Base-by-base conservation (phyloP, 2,113 vertebrate species). In the Ochotona princeps region DNA sequence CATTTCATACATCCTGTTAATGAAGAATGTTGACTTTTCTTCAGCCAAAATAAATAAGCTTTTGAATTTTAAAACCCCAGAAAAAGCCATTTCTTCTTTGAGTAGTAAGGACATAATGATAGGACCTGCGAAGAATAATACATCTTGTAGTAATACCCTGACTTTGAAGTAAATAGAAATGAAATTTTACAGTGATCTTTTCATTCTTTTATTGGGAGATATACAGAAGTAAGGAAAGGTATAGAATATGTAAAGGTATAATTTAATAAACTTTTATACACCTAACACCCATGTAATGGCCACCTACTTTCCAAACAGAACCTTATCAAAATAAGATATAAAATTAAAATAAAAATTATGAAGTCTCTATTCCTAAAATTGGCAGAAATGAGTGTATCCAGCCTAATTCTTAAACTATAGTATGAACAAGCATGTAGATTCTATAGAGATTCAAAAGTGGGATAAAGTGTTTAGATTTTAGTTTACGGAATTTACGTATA, bases 21-120 rank as follows among this genome's bases (percentile, higher is more conserved):
- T 83, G 32, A 86, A 67, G 32, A 60, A 82, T 21, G 0, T 38
- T 57, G 44, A 82, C 17, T 60, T 32, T 87, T 72, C 20, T 78
- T 85, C 38, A 92, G 38, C 26, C n/a, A 90, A 85, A 79, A 60
- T 30, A 79, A 93, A 87, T n/a, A 72, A 90, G 30, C 57, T 83
- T 7, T 78, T 54, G n/a, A 72, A 89, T 86, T 38, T 60, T 44
- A 44, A 44, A 44, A 44, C 5, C 38, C 70, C 65, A 88, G 28
- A 65, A 79, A 44, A 79, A 32, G 6, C 92, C 11, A 67, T 89
- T 92, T 81, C 23, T 26, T 88, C 9, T 9, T 26, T 72, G 21
- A 89, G 54, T n/a, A 51, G 26, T 49, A 28, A 47, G 14, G 85
- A 69, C 21, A 44, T 57, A 32, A 17, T 84, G 47, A 79, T 7